Base-by-base conservation (phyloP, 1,140 invertebrate species). In the Drosophila willistoni region DNA sequence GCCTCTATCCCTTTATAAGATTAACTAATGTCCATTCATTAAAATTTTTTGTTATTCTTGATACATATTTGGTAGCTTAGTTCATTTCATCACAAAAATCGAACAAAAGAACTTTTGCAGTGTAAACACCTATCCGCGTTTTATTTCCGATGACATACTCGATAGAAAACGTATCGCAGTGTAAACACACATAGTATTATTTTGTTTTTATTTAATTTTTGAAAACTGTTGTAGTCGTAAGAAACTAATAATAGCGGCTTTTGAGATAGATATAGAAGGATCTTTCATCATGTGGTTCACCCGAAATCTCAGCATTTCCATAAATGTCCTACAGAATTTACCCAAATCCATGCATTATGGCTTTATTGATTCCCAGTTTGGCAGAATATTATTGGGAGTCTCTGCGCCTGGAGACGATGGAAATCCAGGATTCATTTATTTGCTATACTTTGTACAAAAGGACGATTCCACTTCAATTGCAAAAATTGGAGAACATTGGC, bases 371-470 rank as follows among this genome's bases (percentile, higher is more conserved):
- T 69, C 77, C 4, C 74, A 69, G 34, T 84, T 84, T n/a, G 84
- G 84, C 0, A 68, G 70, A 47, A 73, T 89, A 13, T 29, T 89
- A 25, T 36, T 89, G 33, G 85, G 84, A 0, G 29, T 66, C 1
- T 71, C 70, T 0, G 5, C 55, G 12, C n/a, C 72, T 41, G 7
- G 17, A 67, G 61, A 47, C 2, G n/a, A 12, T n/a, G 33, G 4
- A 42, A 71, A 66, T 19, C 13, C 7, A 47, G 42, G 64, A 54
- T 71, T 85, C 51, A 72, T 89, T 70, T 81, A 74, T 25, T 42
- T 73, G 0, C 47, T 89, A 9, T 73, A 89, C 42, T 89, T 89
- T 29, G 77, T 84, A 7, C 34, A 54, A 5, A 67, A 70, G 2
- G 55, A 17, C 29, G 74, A 81, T 12, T 10, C 54, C 0, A 17